phyloP scores from a whole-genome alignment of 2,113 vertebrate species.

The Dendrocopos noguchii region DNA sequence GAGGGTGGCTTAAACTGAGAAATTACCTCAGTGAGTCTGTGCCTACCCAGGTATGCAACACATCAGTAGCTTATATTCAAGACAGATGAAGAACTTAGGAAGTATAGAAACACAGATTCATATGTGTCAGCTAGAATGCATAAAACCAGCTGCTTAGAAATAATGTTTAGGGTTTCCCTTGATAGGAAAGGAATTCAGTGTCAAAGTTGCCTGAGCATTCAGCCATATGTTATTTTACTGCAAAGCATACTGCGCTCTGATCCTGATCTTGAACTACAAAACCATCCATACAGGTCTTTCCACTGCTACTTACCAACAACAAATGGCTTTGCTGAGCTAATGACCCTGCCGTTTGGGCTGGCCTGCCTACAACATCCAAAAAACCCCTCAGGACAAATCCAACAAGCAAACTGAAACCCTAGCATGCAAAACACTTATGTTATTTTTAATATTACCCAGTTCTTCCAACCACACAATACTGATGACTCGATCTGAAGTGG shows the following conservation, averaged over 20 bases:
- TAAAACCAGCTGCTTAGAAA: constrained; percentile 56
- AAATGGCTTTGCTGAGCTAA: constrained; percentile 2
- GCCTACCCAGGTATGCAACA: neutral
- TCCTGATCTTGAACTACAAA: constrained; percentile 24
- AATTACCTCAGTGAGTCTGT: neutral
- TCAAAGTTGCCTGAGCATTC: neutral
- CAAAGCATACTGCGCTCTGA: neutral
- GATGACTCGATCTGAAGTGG: neutral
- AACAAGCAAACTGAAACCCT: neutral
- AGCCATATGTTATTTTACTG: constrained; percentile 21
- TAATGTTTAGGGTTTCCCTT: constrained; percentile 55
- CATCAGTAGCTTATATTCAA: constrained; percentile 28
- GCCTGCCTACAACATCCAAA: neutral
- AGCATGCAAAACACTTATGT: neutral
- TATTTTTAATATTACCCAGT: neutral
- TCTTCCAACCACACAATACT: neutral
- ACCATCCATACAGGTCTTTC: neutral
- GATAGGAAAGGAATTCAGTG: constrained; percentile 27
- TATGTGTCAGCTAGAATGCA: constrained; percentile 36
- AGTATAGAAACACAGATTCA: constrained; percentile 38
- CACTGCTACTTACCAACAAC: neutral
- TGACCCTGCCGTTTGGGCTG: neutral
- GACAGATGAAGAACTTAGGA: constrained; percentile 59
- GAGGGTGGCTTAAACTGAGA: neutral
- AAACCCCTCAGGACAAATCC: neutral